Evolutionary conservation across 2,888 invertebrate species (phyloP), one percentile per base, ranked within the genome.

Genomic region (Silvanus unidentatus): DNA sequence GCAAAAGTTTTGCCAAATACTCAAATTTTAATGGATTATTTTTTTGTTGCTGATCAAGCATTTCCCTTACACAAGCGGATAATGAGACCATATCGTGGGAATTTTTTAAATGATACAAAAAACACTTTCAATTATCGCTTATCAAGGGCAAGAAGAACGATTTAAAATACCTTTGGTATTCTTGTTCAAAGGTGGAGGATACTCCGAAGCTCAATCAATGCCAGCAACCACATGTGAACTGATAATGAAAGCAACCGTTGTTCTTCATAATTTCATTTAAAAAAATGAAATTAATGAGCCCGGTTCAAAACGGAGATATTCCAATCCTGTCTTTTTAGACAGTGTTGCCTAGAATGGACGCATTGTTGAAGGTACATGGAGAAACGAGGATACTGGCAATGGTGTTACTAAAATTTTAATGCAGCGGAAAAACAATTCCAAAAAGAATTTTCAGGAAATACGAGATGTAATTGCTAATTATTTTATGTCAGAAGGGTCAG

Each of bases 231-330:
- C 10, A 10, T 38, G 41, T 14, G 44, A 48, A 12, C 6, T 12
- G 14, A 42, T 48, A 38, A 30, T 42, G 4, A 30, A 48, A 16
- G 53, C 53, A 16, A 40, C 45, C 15, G 47, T 53, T 16, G 52
- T 52, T 11, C 29, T 55, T 2, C 50, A 53, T 35, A 55, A 55
- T 47, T 55, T 43, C 32, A 16, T 55, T 13, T 53, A 53, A 42
- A 47, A 45, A 42, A 35, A 15, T 22, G 48, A 48, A 45, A 14
- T 15, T 9, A 37, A 39, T 9, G 39, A 42, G 8, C 42, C 42
- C 1, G 36, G 12, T 5, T 12, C n/a, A 9, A 35, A 48, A 39
- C 11, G 45, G 12, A 43, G 27, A 28, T 48, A 45, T 27, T 45
- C 45, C 35, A 28, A 45, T 8, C 42, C 45, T 1, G 48, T 42